These are phyloP conservation scores for Aplodontia rufa DNA, from an alignment of 2,113 vertebrate species.

Conservation along the genomic window DNA sequence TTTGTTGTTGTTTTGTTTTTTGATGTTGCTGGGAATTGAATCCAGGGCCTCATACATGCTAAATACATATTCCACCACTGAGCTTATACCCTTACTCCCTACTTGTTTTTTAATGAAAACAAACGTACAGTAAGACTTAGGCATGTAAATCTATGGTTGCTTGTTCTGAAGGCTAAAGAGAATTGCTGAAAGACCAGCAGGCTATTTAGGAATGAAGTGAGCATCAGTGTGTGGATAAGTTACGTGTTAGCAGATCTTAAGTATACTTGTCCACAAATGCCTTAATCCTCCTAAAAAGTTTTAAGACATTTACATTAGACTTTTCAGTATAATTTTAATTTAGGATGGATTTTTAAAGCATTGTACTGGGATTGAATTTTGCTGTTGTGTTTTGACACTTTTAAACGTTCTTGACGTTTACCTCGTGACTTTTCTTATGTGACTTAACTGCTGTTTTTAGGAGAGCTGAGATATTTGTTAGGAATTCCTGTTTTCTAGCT, in stretches of 20 bases:
- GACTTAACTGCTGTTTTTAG: slow-evolving; percentile 78
- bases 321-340: slow-evolving; percentile 43
- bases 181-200: not conserved
- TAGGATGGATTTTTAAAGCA: slow-evolving; percentile 35
- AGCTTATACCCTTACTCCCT: not conserved
- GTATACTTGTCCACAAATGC: not conserved
- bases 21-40: not conserved
- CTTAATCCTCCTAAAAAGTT: slow-evolving; percentile 28
- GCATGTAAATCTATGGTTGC: not conserved
- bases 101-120: slow-evolving; percentile 24
- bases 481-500: slow-evolving; percentile 63
- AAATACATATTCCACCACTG: not conserved
- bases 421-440: slow-evolving; percentile 68
- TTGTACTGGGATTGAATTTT: slow-evolving; percentile 68
- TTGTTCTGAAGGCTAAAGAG: slow-evolving; percentile 46
- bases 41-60: not conserved
- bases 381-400: slow-evolving; percentile 68
- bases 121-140: not conserved
- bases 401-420: slow-evolving; percentile 77
- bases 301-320: not conserved
- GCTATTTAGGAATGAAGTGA: not conserved
- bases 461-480: slow-evolving; percentile 73
- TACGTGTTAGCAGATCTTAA: not conserved
- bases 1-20: not conserved
- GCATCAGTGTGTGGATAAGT: not conserved